Conservation (phyloP, 53 echinoderm and acorn worm genomes). For the Crossaster papposus region DNA sequence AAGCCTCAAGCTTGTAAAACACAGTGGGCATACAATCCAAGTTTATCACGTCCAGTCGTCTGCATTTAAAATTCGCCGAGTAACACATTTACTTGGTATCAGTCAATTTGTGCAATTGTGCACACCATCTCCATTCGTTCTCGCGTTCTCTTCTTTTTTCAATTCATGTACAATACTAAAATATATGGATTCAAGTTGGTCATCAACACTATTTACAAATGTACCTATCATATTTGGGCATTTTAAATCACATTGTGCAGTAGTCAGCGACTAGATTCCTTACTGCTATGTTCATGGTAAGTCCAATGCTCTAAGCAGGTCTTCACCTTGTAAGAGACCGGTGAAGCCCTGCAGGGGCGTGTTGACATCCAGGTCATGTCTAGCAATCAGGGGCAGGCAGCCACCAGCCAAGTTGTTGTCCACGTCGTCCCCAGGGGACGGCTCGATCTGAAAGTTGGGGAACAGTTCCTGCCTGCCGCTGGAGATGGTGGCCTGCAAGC, state of each 20-base stretch:
- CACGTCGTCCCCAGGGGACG: not conserved
- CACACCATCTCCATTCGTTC: not conserved
- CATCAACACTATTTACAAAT: constrained; percentile 28
- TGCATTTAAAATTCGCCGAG: not conserved
- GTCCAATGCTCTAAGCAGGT: constrained; percentile 79
- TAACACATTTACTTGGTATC: not conserved
- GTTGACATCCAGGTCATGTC: constrained; percentile 83
- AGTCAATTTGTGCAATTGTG: not conserved
- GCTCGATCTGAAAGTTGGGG: constrained; percentile 25
- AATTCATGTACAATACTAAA: constrained; percentile 33
- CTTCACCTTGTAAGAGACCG: constrained; percentile 84
- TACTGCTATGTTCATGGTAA: constrained; percentile 11
- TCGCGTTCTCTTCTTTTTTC: not conserved
- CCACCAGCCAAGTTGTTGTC: not conserved
- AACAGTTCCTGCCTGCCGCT: not conserved
- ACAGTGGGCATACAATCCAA: not conserved
- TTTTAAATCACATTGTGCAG: not conserved
- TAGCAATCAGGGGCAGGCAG: constrained; percentile 72
- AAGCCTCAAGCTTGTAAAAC: not conserved
- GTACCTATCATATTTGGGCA: not conserved
- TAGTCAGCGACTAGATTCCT: not conserved
- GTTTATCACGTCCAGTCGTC: not conserved
- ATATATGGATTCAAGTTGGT: constrained; percentile 35
- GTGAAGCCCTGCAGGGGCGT: constrained; percentile 67
- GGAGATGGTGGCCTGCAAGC: not conserved